phyloP scores from a whole-genome alignment of 2,888 invertebrate species.

The Drosophila melanocephala region DNA sequence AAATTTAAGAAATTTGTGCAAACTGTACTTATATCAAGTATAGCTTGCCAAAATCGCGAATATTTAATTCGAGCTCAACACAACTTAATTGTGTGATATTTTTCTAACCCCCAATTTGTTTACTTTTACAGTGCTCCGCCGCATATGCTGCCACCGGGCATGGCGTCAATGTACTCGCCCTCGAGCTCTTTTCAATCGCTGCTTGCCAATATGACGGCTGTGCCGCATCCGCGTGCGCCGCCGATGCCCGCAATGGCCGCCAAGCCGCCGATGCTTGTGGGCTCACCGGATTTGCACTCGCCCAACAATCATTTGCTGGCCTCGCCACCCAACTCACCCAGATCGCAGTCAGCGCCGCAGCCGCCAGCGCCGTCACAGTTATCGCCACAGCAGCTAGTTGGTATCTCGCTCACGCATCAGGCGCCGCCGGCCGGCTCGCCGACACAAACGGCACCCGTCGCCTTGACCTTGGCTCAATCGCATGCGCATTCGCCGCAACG shows the following conservation, averaged over 20 bases:
- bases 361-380: constrained; percentile 87
- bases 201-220: constrained; percentile 86
- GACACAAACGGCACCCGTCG: constrained; percentile 70
- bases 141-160: constrained; percentile 88
- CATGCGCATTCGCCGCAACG: constrained; percentile 69
- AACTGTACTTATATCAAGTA: background rate
- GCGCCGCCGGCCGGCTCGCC: constrained; percentile 61
- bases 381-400: constrained; percentile 87
- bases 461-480: constrained; percentile 58
- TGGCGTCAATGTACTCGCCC: constrained; percentile 87
- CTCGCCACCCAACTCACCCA: constrained; percentile 83
- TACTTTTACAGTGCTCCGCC: constrained; percentile 87
- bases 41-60: background rate
- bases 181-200: constrained; percentile 93
- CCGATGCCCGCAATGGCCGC: constrained; percentile 61
- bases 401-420: constrained; percentile 86
- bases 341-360: constrained; percentile 55
- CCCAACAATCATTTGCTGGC: constrained; percentile 81
- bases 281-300: constrained; percentile 82
- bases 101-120: background rate
- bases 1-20: background rate
- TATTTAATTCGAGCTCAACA: background rate
- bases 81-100: background rate
- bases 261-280: constrained; percentile 77
- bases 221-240: constrained; percentile 87